Percentiles rank a stretch among this genome's conserved stretches.
phyloP scores from a whole-genome alignment of 2,113 vertebrate genomes.

The Strix uralensis region DNA sequence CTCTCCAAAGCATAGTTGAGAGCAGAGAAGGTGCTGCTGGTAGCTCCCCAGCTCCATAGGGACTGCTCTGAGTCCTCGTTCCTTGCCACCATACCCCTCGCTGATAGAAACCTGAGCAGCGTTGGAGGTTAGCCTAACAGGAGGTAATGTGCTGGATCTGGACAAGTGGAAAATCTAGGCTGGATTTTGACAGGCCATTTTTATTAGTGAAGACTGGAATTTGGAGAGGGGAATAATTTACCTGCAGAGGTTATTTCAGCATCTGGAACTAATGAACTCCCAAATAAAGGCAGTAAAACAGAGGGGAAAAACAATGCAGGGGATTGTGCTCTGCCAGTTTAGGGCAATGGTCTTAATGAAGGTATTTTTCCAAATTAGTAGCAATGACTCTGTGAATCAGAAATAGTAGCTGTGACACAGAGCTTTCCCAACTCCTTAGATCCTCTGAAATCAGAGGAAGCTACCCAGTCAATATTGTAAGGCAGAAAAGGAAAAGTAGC shows the following conservation, averaged over 20 bases:
- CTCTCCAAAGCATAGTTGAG: rapidly evolving
- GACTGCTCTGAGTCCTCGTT: not conserved
- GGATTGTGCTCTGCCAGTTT: not conserved
- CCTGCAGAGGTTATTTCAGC: not conserved
- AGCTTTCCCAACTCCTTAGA: not conserved
- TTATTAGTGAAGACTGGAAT: not conserved
- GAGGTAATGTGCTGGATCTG: not conserved
- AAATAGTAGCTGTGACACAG: not conserved
- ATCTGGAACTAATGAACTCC: not conserved
- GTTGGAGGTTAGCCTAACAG: not conserved
- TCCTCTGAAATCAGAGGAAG: not conserved
- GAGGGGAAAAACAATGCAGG: not conserved
- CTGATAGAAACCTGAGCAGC: not conserved
- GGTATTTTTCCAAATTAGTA: not conserved
- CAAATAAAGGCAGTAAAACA: not conserved
- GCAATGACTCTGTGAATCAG: not conserved
- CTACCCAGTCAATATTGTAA: not conserved
- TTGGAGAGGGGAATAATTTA: not conserved
- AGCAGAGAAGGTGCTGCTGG: not conserved
- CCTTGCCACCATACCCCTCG: not conserved
- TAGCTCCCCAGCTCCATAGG: not conserved
- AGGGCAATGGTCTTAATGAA: not conserved
- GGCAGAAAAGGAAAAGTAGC: not conserved
- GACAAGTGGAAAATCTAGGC: not conserved
- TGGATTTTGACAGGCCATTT: not conserved